A percentile compares a stretch with the other conserved stretches of the same genome.
phyloP scores from a whole-genome alignment of 2,888 invertebrate species.

The Eurytoma adleriae region DNA sequence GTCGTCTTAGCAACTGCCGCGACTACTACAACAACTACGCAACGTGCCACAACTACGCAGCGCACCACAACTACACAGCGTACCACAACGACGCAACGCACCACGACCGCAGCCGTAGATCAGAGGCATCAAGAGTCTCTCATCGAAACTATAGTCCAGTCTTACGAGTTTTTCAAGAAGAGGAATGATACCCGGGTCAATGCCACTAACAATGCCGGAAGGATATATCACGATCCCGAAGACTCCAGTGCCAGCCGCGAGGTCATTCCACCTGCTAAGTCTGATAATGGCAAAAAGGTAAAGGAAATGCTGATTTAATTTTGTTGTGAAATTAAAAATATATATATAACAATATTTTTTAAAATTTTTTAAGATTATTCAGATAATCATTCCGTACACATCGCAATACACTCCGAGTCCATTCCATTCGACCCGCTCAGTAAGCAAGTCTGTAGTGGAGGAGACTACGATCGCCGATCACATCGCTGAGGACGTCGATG shows the following conservation, averaged over 20 bases:
- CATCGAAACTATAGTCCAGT: slow-evolving; percentile 54
- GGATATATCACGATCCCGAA: slow-evolving; percentile 30
- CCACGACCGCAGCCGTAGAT: slow-evolving; percentile 19
- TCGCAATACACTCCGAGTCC: slow-evolving; percentile 80
- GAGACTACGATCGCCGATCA: neutral
- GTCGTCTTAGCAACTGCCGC: neutral
- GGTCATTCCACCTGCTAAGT: slow-evolving; percentile 41
- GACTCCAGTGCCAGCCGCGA: slow-evolving; percentile 53
- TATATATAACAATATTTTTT: neutral
- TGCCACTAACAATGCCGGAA: neutral
- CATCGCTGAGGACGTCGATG: slow-evolving; percentile 33
- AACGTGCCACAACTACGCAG: no score
- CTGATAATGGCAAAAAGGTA: slow-evolving; percentile 65
- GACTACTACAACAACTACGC: slow-evolving; percentile 17
- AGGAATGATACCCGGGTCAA: slow-evolving; percentile 16
- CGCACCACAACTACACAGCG: neutral
- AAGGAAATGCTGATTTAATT: slow-evolving; percentile 17
- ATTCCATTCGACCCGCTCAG: slow-evolving; percentile 73
- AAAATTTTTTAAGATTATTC: slow-evolving; percentile 77
- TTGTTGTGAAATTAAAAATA: neutral
- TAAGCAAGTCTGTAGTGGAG: slow-evolving; percentile 42
- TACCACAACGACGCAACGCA: slow-evolving; percentile 1
- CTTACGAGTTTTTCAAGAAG: slow-evolving; percentile 53
- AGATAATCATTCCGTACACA: slow-evolving; percentile 90
- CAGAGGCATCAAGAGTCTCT: slow-evolving; percentile 44